Conservation (phyloP, 1,140 invertebrate species). For the Luehdorfia chinensis region DNA sequence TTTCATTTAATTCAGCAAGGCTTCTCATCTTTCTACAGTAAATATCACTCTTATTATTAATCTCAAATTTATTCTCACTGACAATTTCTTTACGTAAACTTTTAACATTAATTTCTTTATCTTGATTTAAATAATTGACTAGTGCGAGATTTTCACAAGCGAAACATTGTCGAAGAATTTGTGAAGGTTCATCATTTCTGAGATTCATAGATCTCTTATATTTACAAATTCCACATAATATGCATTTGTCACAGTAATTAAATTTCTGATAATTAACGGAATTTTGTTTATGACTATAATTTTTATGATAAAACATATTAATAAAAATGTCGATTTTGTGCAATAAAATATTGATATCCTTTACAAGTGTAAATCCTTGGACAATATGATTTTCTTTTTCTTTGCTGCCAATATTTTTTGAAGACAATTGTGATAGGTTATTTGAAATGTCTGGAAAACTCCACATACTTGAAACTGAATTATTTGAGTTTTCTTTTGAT, state of each 20-base stretch:
- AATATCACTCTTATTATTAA: neutral
- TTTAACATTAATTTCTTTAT: neutral
- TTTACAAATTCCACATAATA: constrained; percentile 5
- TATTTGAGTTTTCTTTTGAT: neutral
- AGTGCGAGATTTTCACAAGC: constrained; percentile 3
- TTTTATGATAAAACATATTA: too few relatives aligned
- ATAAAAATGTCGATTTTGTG: too few relatives aligned
- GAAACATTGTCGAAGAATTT: constrained; percentile 5
- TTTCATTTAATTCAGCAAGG: constrained; percentile 2
- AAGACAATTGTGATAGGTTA: too few relatives aligned
- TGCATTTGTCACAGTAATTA: neutral
- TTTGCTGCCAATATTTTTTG: too few relatives aligned
- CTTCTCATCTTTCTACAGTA: too few relatives aligned
- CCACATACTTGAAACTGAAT: neutral
- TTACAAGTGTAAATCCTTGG: too few relatives aligned
- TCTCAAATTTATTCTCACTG: neutral
- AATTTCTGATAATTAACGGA: neutral
- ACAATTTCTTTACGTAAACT: neutral
- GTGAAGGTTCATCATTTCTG: neutral
- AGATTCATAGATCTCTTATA: too few relatives aligned
- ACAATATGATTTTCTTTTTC: too few relatives aligned
- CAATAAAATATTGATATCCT: too few relatives aligned
- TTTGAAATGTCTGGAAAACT: constrained; percentile 4
- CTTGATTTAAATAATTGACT: too few relatives aligned
- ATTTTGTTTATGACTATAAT: neutral